These are phyloP conservation scores for Gnathonemus echidnorhynchus DNA, from an alignment of 2,113 vertebrate genomes.

Conservation along the genomic window DNA sequence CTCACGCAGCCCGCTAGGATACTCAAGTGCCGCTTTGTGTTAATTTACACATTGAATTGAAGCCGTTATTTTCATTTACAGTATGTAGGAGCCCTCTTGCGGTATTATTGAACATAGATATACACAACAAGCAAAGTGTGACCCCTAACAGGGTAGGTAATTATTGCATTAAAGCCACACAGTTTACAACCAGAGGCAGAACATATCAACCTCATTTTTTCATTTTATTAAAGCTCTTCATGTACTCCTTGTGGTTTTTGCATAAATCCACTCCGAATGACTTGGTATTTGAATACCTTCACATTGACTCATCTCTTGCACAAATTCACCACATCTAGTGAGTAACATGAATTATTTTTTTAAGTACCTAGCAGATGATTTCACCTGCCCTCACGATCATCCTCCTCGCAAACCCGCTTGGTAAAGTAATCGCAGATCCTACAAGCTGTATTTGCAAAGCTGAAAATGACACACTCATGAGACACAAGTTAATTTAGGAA, in stretches of 20 bases:
- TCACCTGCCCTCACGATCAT: neutral
- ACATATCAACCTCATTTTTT: neutral
- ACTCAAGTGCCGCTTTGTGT: neutral
- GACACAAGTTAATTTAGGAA: neutral
- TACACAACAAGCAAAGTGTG: neutral
- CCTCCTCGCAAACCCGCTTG: neutral
- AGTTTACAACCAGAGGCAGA: neutral
- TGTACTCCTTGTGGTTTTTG: neutral
- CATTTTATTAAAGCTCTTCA: neutral
- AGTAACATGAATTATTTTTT: neutral
- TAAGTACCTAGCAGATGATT: neutral
- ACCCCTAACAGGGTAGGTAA: neutral
- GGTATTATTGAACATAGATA: neutral
- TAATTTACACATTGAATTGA: neutral
- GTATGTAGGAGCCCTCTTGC: neutral
- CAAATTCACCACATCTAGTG: neutral
- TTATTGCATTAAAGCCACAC: neutral
- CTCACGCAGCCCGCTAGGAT: too few species aligned
- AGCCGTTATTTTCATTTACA: neutral
- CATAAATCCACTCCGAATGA: neutral
- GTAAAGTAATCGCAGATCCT: neutral
- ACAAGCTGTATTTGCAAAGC: neutral
- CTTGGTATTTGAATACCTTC: neutral
- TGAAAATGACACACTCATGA: neutral
- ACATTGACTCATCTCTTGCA: neutral